A percentile compares a stretch with the other conserved stretches of the same genome.
phyloP scores from a whole-genome alignment of 2,113 vertebrate genomes.

The Callocephalon fimbriatum region DNA sequence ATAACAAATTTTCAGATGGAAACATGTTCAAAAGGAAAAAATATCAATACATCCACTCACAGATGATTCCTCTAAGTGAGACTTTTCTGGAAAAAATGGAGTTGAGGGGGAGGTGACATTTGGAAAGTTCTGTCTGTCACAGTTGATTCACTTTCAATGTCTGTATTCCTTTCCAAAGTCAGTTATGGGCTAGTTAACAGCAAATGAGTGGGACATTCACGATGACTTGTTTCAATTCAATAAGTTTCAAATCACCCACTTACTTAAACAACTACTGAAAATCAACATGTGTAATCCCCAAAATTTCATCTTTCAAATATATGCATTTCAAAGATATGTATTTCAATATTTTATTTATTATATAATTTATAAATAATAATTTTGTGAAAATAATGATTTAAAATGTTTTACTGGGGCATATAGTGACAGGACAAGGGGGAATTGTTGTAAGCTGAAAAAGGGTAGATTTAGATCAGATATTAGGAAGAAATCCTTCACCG shows the following conservation, averaged over 20 bases:
- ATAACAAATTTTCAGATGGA: background rate
- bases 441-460: background rate
- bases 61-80: background rate
- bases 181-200: background rate
- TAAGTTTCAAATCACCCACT: background rate
- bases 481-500: background rate
- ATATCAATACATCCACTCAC: background rate
- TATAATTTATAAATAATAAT: background rate
- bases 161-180: accelerated
- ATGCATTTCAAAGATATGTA: background rate
- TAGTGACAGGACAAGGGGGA: background rate
- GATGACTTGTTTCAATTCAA: background rate
- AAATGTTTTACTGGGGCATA: background rate
- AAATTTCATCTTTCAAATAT: background rate
- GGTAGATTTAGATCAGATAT: background rate
- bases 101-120: background rate
- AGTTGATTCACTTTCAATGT: background rate
- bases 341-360: background rate
- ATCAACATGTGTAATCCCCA: background rate
- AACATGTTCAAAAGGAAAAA: background rate
- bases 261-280: background rate
- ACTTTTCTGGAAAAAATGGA: background rate
- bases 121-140: background rate
- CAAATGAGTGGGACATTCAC: background rate
- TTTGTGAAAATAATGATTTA: background rate